phyloP scores from a whole-genome alignment of 1,140 invertebrate genomes.

The Drosophila nannoptera region DNA sequence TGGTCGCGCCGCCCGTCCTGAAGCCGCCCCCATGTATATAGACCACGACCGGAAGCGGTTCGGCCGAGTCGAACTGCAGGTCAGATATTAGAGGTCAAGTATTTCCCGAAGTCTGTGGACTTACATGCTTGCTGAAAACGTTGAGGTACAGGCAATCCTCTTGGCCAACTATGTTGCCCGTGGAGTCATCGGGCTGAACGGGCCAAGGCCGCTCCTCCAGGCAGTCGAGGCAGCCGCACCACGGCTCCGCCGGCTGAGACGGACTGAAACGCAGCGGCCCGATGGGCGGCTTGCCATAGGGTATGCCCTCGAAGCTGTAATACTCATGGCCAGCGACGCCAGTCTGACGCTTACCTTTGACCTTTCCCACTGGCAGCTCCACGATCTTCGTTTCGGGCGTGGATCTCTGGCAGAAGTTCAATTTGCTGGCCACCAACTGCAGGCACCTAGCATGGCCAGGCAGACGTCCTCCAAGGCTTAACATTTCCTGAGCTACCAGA shows the following conservation, averaged over 20 bases:
- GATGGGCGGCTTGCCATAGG: conserved; percentile 84
- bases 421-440: conserved; percentile 2
- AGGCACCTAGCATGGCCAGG: conserved; percentile 17
- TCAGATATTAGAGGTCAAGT: background rate
- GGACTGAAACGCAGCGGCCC: conserved; percentile 82
- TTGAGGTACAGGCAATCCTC: conserved; percentile 68
- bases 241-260: conserved; percentile 80
- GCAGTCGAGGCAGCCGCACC: conserved; percentile 79
- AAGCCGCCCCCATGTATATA: conserved; percentile 87
- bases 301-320: conserved; percentile 81
- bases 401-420: conserved; percentile 11
- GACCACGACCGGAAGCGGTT: conserved; percentile 82
- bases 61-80: conserved; percentile 43
- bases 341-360: conserved; percentile 49
- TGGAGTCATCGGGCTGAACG: conserved; percentile 34
- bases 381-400: conserved; percentile 48
- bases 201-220: conserved; percentile 32
- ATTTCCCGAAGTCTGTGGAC: conserved; percentile 27
- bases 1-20: conserved; percentile 78
- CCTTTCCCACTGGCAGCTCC: conserved; percentile 51
- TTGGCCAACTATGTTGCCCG: conserved; percentile 28
- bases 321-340: conserved; percentile 59
- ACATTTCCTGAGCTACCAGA: conserved; percentile 38
- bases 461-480: too few relatives aligned
- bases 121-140: conserved; percentile 65